phyloP scores from a whole-genome alignment of 2,888 invertebrate genomes.

The Mayetiola destructor region DNA sequence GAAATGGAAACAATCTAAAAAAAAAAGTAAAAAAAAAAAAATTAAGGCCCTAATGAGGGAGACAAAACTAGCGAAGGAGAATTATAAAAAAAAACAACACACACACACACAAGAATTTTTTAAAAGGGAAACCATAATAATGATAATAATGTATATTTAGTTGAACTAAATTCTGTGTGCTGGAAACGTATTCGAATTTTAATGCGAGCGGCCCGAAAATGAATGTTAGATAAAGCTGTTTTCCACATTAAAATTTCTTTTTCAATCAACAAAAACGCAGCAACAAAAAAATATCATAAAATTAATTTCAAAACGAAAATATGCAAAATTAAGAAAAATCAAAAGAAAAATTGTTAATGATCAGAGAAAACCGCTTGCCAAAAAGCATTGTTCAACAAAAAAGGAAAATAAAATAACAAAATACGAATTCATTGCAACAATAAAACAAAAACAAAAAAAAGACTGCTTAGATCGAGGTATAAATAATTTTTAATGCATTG shows the following conservation, averaged over 20 bases:
- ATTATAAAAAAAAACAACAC: background rate
- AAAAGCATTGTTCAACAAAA: background rate
- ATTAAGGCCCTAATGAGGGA: background rate
- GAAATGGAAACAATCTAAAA: background rate
- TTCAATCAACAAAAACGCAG: background rate
- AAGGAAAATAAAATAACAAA: background rate
- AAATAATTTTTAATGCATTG: slow-evolving; percentile 1
- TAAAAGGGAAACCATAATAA: too few relatives aligned
- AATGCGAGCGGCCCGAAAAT: background rate
- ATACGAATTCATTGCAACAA: background rate
- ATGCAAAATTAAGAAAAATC: background rate
- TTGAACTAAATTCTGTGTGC: slow-evolving; percentile 13
- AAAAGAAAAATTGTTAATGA: background rate
- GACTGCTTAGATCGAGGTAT: slow-evolving; percentile 13
- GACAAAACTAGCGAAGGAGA: background rate
- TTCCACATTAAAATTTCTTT: background rate
- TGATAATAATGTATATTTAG: slow-evolving; percentile 10
- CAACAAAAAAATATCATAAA: slow-evolving; percentile 1
- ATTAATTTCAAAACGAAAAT: background rate
- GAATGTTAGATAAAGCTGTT: background rate
- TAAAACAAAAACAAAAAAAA: background rate
- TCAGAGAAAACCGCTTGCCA: background rate
- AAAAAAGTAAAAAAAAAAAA: background rate
- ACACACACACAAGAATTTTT: too few relatives aligned
- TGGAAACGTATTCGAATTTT: background rate